These are phyloP conservation scores for Semaprochilodus insignis DNA, from an alignment of 2,797 vertebrate species.

Conservation along the genomic window DNA sequence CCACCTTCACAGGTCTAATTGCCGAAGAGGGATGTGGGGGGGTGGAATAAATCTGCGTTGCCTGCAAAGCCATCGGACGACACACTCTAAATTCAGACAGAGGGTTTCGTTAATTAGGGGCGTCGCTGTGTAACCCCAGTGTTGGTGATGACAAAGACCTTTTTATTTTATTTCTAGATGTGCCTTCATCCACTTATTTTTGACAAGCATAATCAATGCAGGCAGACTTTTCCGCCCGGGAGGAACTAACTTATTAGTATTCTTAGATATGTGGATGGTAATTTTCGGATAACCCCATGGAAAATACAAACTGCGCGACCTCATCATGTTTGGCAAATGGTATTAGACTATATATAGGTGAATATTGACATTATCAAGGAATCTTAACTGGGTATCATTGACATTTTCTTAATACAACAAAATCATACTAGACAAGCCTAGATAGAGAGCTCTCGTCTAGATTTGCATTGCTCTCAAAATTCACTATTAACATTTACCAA, in stretches of 20 bases:
- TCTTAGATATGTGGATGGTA: slow-evolving; percentile 21
- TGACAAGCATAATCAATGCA: slow-evolving; percentile 55
- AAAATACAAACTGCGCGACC: slow-evolving; percentile 22
- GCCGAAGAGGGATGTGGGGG: slow-evolving; percentile 82
- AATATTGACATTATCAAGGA: slow-evolving; percentile 73
- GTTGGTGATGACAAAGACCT: slow-evolving; percentile 72
- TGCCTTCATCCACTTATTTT: slow-evolving; percentile 71
- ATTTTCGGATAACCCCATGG: slow-evolving; percentile 28
- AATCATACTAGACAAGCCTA: slow-evolving; percentile 67
- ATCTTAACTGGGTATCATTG: slow-evolving; percentile 68
- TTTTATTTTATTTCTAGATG: slow-evolving; percentile 63
- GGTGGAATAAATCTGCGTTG: slow-evolving; percentile 81
- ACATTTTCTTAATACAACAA: slow-evolving; percentile 77
- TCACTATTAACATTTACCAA: slow-evolving; percentile 81
- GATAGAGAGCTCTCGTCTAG: slow-evolving; percentile 67
- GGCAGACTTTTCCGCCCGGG: slow-evolving; percentile 10
- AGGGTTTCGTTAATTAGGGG: slow-evolving; percentile 64
- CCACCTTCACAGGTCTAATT: slow-evolving; percentile 95
- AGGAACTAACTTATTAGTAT: slow-evolving; percentile 11
- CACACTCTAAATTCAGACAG: slow-evolving; percentile 64
- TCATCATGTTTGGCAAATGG: slow-evolving; percentile 6
- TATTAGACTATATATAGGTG: slow-evolving; percentile 41
- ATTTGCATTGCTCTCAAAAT: slow-evolving; percentile 77
- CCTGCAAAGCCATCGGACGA: slow-evolving; percentile 67
- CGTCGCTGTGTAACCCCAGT: slow-evolving; percentile 50